A percentile compares a stretch with the other conserved stretches of the same genome.
These are phyloP conservation scores for Electrophaes corylata DNA, from an alignment of 2,888 invertebrate species.

Conservation along the genomic window DNA sequence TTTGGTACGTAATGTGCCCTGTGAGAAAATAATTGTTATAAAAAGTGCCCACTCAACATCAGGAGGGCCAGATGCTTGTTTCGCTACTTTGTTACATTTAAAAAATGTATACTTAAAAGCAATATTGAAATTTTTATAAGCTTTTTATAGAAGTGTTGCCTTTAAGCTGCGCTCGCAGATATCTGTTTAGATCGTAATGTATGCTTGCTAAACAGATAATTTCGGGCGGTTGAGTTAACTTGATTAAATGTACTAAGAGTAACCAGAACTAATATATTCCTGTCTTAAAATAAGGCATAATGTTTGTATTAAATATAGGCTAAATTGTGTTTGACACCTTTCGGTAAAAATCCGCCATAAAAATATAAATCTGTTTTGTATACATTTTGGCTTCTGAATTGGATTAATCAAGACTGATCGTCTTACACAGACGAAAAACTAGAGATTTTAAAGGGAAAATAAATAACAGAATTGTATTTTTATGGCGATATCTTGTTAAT, in stretches of 20 bases:
- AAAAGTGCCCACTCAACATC: no score
- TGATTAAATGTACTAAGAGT: conserved; percentile 3
- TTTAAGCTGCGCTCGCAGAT: not conserved
- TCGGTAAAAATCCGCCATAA: conserved; percentile 37
- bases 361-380: conserved; percentile 39
- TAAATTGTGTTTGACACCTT: conserved; percentile 43
- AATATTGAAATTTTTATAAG: not conserved
- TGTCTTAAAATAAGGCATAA: conserved; percentile 13
- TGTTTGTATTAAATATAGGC: conserved; percentile 25
- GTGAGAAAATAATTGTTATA: not conserved
- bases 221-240: not conserved
- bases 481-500: conserved; percentile 51
- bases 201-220: not conserved
- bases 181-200: not conserved
- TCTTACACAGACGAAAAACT: conserved; percentile 16
- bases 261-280: conserved; percentile 20
- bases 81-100: no score
- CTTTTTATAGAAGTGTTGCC: not conserved
- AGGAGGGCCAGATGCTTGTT: no score
- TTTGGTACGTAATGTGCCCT: not conserved
- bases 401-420: conserved; percentile 22
- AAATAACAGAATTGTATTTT: conserved; percentile 53
- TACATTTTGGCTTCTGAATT: conserved; percentile 2
- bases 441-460: conserved; percentile 9
- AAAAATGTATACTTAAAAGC: not conserved